Conservation (phyloP, 2,797 vertebrate species). For the Poeciliopsis turneri region DNA sequence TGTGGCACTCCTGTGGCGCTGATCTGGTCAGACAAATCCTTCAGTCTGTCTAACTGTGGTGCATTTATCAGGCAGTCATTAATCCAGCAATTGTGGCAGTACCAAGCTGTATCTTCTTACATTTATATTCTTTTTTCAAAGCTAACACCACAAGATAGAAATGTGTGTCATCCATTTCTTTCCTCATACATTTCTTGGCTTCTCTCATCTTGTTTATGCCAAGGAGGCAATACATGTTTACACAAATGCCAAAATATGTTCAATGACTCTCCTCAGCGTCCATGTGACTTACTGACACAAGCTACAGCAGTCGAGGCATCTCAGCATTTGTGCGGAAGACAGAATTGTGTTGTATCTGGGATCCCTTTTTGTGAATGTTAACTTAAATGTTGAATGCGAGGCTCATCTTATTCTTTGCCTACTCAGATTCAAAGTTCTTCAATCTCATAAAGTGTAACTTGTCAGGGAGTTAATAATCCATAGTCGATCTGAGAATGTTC, state of each 20-base stretch:
- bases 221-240: background rate
- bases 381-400: background rate
- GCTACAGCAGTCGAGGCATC: background rate
- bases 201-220: background rate
- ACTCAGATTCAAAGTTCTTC: background rate
- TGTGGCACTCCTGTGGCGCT: background rate
- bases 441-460: background rate
- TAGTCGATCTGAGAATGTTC: background rate
- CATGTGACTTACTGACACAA: background rate
- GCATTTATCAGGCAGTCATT: background rate
- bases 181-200: background rate
- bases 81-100: background rate
- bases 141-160: background rate
- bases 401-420: background rate
- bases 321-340: background rate
- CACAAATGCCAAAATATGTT: background rate
- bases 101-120: background rate
- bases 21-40: too few relatives aligned
- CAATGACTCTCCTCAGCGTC: background rate
- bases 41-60: background rate
- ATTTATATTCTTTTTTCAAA: background rate
- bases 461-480: background rate
- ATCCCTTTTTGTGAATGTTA: background rate
- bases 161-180: background rate
- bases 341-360: background rate